Evolutionary conservation across 2,113 vertebrate genomes (phyloP), one percentile per base, ranked within the genome.

Genomic region (Grammomys surdaster): DNA sequence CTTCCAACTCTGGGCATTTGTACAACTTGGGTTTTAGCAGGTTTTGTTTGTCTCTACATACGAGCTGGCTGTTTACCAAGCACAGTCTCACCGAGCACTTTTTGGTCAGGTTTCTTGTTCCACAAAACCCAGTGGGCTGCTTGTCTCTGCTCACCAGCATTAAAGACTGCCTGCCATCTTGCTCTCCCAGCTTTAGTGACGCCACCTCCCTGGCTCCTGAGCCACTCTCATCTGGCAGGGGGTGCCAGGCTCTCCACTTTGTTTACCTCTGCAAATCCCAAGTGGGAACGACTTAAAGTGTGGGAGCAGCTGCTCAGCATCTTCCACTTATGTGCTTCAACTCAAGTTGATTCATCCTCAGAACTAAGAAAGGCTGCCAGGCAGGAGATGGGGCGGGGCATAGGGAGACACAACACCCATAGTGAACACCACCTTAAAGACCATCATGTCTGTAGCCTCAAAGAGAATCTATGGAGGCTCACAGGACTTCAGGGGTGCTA

Each of bases 41-140:
- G 10, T 84, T 93, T 69, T 85, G 72, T 95, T 93, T 63, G 80
- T 88, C 89, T 94, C 93, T 78, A 5, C 19, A 7, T n/a, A 76
- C 1, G 76, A 51, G 90, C 33, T 91, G 96, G 92, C 67, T 26
- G 36, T 20, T 46, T 4, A 73, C 90, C 95, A 86, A 48, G 88
- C 46, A 46, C 48, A 28, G 13, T 33, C 84, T 82, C 92, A 31
- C 5, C n/a, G n/a, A n/a, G n/a, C n/a, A n/a, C n/a, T 82, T 93
- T 76, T 88, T 28, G 60, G 33, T 90, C 81, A 43, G 69, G 72
- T 56, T 96, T 63, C 96, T 91, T n/a, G 43, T 28, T 75, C 95
- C 92, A 85, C 58, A 26, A 36, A 73, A 51, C 43, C 7, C 17
- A 63, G 33, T 3, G 86, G 85, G 20, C 82, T 33, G 2, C 10